Conservation (phyloP, 1,140 invertebrate species). For the Drosophila kikkawai region DNA sequence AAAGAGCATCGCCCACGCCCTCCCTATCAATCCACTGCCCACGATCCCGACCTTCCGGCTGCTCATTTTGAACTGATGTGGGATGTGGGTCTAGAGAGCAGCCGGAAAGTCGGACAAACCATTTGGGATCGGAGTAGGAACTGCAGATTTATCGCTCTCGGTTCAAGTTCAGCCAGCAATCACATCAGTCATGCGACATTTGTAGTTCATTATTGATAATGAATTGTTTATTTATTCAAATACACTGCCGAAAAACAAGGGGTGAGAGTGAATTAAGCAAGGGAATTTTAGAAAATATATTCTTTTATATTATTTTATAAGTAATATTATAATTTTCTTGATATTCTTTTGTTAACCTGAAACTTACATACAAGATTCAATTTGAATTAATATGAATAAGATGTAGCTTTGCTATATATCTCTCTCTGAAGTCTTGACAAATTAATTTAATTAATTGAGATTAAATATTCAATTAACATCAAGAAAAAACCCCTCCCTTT, state of each 20-base stretch:
- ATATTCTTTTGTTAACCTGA: background rate
- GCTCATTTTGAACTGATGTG: slow-evolving; percentile 61
- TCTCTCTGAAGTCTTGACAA: background rate
- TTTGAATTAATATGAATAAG: background rate
- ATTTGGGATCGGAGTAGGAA: background rate
- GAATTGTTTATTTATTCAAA: slow-evolving; percentile 44
- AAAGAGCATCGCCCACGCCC: slow-evolving; percentile 98
- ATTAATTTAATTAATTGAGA: slow-evolving; percentile 1
- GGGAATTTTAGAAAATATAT: too few species aligned
- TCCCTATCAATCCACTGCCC: slow-evolving; percentile 94
- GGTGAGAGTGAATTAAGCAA: background rate
- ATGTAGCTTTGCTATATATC: too few species aligned
- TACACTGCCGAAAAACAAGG: slow-evolving; percentile 12
- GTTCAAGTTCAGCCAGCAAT: slow-evolving; percentile 63
- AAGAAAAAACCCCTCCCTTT: too few species aligned
- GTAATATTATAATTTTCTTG: background rate
- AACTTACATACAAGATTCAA: too few species aligned
- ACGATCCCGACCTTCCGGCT: slow-evolving; percentile 89
- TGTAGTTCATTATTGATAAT: slow-evolving; percentile 61
- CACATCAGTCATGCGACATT: slow-evolving; percentile 60
- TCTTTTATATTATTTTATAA: too few species aligned
- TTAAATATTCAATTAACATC: slow-evolving; percentile 4
- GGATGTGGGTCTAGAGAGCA: too few species aligned
- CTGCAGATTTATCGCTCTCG: slow-evolving; percentile 63
- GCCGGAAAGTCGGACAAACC: background rate